phyloP scores from a whole-genome alignment of 2,888 invertebrate species.

The Lepidochrysops patricia region DNA sequence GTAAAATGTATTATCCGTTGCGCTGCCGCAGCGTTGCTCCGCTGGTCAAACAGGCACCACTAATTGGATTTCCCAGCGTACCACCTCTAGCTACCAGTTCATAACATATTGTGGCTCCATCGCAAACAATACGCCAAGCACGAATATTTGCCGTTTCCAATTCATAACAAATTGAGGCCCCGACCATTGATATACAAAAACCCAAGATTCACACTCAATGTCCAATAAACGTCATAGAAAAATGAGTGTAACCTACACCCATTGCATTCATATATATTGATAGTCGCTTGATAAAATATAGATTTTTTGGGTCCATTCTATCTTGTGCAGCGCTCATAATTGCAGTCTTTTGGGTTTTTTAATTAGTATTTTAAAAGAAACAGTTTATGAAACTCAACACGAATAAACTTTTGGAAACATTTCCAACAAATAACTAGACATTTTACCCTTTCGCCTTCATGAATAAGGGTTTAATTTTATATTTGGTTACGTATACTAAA shows the following conservation, averaged over 20 bases:
- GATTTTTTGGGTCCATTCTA: neutral
- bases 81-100: neutral
- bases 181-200: no score
- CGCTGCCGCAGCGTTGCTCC: slow-evolving; percentile 11
- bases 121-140: neutral
- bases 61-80: slow-evolving; percentile 15
- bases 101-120: neutral
- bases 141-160: neutral
- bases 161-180: no score
- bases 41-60: slow-evolving; percentile 13
- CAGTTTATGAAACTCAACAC: slow-evolving; percentile 12
- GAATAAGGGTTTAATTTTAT: neutral
- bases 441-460: neutral
- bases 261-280: no score
- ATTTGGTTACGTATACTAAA: neutral
- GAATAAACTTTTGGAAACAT: neutral
- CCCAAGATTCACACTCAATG: no score
- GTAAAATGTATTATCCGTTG: slow-evolving; percentile 14
- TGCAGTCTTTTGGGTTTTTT: slow-evolving; percentile 4
- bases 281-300: neutral
- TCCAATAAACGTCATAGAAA: no score
- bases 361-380: no score
- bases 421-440: slow-evolving; percentile 5
- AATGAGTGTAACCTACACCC: no score
- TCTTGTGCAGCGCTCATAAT: neutral